Evolutionary conservation across 2,888 invertebrate species (phyloP).

Genomic region (Geophilus truncorum): DNA sequence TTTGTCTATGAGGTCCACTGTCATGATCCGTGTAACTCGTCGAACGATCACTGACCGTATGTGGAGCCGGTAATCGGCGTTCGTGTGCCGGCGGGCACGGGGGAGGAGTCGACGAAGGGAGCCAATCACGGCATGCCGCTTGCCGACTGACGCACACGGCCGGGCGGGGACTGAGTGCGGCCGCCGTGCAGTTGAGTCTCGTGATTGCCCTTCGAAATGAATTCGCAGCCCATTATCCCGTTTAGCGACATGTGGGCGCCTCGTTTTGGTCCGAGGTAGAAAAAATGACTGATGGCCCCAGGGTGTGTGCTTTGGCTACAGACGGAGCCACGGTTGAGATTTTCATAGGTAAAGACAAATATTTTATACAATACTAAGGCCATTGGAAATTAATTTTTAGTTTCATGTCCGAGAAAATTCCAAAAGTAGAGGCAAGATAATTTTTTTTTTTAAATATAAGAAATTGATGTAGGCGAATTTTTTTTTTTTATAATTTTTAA

Average conservation of each 20-base stretch:
- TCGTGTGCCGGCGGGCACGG: slow-evolving; percentile 1
- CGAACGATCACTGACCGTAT: slow-evolving; percentile 19
- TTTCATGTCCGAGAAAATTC: too few relatives aligned
- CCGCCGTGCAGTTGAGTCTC: not conserved
- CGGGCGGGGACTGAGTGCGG: not conserved
- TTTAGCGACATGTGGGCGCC: slow-evolving; percentile 27
- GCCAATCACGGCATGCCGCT: not conserved
- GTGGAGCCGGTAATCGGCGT: not conserved
- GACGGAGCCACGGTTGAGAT: slow-evolving; percentile 1
- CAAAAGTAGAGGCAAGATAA: too few relatives aligned
- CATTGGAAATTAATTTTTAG: too few relatives aligned
- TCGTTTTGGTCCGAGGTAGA: not conserved
- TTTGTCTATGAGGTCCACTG: slow-evolving; percentile 30
- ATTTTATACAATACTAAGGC: too few relatives aligned
- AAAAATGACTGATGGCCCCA: slow-evolving; percentile 15
- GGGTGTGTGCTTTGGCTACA: not conserved
- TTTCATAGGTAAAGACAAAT: not conserved
- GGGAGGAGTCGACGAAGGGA: slow-evolving; percentile 28
- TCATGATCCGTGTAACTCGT: slow-evolving; percentile 21
- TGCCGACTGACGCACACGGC: not conserved
- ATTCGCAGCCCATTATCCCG: slow-evolving; percentile 27
- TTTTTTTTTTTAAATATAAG: too few relatives aligned
- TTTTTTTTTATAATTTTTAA: too few relatives aligned
- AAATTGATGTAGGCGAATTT: too few relatives aligned
- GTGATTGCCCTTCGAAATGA: slow-evolving; percentile 22